These are phyloP conservation scores for Drosophila ambigua DNA, from an alignment of 1,140 invertebrate genomes.

Conservation along the genomic window DNA sequence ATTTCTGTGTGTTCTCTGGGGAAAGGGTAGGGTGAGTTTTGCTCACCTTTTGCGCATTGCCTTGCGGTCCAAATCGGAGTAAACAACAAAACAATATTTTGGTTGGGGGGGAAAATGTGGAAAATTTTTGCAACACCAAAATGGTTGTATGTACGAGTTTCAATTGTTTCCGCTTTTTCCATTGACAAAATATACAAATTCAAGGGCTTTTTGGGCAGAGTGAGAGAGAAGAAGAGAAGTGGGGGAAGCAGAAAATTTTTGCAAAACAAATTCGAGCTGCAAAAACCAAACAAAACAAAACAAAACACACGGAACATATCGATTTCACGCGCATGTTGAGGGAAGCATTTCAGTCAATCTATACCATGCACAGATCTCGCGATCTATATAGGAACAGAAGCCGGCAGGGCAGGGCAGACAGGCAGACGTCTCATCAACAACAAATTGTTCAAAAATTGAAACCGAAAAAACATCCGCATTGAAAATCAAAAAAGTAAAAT, in stretches of 20 bases:
- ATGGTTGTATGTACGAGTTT: neutral
- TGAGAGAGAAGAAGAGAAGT: neutral
- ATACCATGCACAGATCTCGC: conserved; percentile 27
- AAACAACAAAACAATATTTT: conserved; percentile 45
- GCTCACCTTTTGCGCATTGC: conserved; percentile 72
- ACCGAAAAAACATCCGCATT: conserved; percentile 39
- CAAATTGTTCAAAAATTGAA: conserved; percentile 42
- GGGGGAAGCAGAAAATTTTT: conserved; percentile 11
- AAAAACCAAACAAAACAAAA: conserved; percentile 13
- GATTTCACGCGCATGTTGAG: conserved; percentile 68
- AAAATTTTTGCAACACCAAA: neutral
- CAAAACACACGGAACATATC: conserved; percentile 56
- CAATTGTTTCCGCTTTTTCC: conserved; percentile 3
- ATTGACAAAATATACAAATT: conserved; percentile 18
- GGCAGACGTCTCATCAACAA: conserved; percentile 25
- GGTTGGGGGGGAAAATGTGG: neutral
- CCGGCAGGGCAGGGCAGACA: conserved; percentile 3
- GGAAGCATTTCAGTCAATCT: conserved; percentile 41
- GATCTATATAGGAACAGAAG: conserved; percentile 39
- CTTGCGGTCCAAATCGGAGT: conserved; percentile 39
- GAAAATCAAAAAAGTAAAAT: conserved; percentile 52
- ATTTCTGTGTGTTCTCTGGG: conserved; percentile 21
- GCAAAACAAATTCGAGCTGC: conserved; percentile 39
- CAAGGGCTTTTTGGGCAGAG: conserved; percentile 16
- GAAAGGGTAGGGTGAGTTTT: conserved; percentile 45